phyloP scores from a whole-genome alignment of 2,888 invertebrate genomes.

The Bhutanitis thaidina region DNA sequence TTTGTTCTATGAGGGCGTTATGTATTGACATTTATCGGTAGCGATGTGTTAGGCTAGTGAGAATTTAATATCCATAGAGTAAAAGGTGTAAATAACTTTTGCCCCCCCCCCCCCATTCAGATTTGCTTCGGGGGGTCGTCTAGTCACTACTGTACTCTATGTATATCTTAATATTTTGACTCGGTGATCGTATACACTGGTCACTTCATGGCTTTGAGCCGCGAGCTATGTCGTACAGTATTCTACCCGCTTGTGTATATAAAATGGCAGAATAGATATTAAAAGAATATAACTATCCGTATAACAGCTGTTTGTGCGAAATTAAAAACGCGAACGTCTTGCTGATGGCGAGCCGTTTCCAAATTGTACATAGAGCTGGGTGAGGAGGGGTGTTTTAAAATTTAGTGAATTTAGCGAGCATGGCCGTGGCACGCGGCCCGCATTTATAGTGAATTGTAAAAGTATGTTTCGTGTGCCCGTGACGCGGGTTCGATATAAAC shows the following conservation, averaged over 20 bases:
- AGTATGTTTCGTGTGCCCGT: conserved; percentile 43
- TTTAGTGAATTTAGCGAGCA: conserved; percentile 57
- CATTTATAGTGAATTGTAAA: conserved; percentile 58
- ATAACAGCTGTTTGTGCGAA: conserved; percentile 14
- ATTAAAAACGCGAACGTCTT: not conserved
- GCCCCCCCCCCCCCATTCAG: conserved; percentile 35
- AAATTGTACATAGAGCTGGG: conserved; percentile 33
- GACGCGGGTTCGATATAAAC: conserved; percentile 35
- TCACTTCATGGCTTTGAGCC: conserved; percentile 38
- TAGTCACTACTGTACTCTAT: conserved; percentile 66
- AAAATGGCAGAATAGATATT: conserved; percentile 27
- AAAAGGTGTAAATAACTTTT: conserved; percentile 60
- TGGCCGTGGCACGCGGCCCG: conserved; percentile 35
- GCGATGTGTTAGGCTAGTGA: conserved; percentile 56
- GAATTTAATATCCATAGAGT: conserved; percentile 62
- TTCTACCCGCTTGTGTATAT: conserved; percentile 59
- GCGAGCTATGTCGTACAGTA: conserved; percentile 43
- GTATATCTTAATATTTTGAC: conserved; percentile 35
- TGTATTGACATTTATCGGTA: conserved; percentile 35
- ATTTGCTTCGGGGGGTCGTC: conserved; percentile 50
- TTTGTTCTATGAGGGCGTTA: conserved; percentile 45
- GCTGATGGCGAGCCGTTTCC: not conserved
- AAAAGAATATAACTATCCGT: conserved; percentile 7
- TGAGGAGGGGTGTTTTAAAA: conserved; percentile 36
- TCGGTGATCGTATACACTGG: conserved; percentile 25